Conservation (phyloP, 2,888 invertebrate genomes). For the Graphium colonna region DNA sequence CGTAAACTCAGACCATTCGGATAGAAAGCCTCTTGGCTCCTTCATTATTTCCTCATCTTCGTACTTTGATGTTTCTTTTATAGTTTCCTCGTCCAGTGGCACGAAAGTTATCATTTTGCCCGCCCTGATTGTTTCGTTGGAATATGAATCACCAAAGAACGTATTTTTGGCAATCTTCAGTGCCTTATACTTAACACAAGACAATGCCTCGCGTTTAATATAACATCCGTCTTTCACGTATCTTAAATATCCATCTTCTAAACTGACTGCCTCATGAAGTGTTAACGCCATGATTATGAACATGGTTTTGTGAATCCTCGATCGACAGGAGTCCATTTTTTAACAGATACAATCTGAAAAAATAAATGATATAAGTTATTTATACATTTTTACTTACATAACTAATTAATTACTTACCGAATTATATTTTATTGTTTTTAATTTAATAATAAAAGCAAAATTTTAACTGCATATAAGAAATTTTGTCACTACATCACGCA, state of each 20-base stretch:
- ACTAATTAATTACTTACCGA: too few relatives aligned
- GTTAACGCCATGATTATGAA: slow-evolving; percentile 34
- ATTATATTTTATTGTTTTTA: not conserved
- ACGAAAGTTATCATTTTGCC: slow-evolving; percentile 61
- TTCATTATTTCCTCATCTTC: slow-evolving; percentile 40
- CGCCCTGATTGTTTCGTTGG: slow-evolving; percentile 62
- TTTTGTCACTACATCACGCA: too few relatives aligned
- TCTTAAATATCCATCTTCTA: slow-evolving; percentile 63
- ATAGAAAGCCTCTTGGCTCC: slow-evolving; percentile 58
- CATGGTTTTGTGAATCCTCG: slow-evolving; percentile 31
- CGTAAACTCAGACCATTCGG: slow-evolving; percentile 69
- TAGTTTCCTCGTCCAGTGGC: slow-evolving; percentile 55
- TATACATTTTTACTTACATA: not conserved
- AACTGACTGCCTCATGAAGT: slow-evolving; percentile 29
- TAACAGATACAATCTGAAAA: not conserved
- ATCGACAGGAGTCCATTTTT: not conserved
- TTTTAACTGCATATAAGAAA: too few relatives aligned
- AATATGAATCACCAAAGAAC: slow-evolving; percentile 53
- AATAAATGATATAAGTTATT: not conserved
- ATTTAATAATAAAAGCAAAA: too few relatives aligned
- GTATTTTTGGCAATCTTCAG: slow-evolving; percentile 65
- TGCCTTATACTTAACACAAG: slow-evolving; percentile 69
- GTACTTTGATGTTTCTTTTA: slow-evolving; percentile 44
- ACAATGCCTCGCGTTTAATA: slow-evolving; percentile 59
- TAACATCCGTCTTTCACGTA: slow-evolving; percentile 70